Percentiles rank a stretch among this genome's conserved stretches.
These are phyloP conservation scores for Poecile atricapillus DNA, from an alignment of 2,113 vertebrate genomes.

Conservation along the genomic window DNA sequence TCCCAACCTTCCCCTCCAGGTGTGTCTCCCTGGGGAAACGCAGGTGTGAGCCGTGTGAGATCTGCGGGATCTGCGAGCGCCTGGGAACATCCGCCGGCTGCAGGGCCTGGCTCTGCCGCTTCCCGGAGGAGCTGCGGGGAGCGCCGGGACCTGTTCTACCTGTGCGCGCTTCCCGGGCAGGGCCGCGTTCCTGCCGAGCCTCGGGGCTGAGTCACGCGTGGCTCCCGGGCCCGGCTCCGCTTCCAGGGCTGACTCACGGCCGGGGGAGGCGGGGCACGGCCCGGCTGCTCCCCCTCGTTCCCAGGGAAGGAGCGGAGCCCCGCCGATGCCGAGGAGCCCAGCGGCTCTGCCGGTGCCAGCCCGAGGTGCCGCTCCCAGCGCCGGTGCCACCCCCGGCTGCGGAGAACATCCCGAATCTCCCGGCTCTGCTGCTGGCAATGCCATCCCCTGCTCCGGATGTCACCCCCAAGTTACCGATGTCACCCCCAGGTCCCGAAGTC, in stretches of 20 bases:
- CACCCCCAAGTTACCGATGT: not conserved
- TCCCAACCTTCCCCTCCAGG: not conserved
- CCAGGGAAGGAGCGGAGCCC: fast-evolving
- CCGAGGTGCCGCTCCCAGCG: not conserved
- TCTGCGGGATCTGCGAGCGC: not conserved
- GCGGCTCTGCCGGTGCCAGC: not conserved
- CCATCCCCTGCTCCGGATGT: not conserved
- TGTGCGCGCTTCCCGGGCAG: slow-evolving; percentile 12
- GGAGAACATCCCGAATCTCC: not conserved
- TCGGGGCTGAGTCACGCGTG: slow-evolving; percentile 1
- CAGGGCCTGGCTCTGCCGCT: not conserved
- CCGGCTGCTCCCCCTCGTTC: not conserved
- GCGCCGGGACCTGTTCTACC: slow-evolving; percentile 30
- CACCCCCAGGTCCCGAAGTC: not conserved
- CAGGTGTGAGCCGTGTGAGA: not conserved
- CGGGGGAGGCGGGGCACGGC: not conserved
- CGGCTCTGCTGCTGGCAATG: not conserved
- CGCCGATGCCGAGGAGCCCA: fast-evolving
- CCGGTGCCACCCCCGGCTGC: no score
- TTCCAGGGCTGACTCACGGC: not conserved
- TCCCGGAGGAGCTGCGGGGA: not conserved
- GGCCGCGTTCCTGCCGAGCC: slow-evolving; percentile 25
- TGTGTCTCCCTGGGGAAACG: not conserved
- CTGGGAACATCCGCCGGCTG: not conserved
- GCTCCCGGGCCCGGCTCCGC: not conserved